phyloP scores from a whole-genome alignment of 2,797 vertebrate genomes.

The Falco concolor region DNA sequence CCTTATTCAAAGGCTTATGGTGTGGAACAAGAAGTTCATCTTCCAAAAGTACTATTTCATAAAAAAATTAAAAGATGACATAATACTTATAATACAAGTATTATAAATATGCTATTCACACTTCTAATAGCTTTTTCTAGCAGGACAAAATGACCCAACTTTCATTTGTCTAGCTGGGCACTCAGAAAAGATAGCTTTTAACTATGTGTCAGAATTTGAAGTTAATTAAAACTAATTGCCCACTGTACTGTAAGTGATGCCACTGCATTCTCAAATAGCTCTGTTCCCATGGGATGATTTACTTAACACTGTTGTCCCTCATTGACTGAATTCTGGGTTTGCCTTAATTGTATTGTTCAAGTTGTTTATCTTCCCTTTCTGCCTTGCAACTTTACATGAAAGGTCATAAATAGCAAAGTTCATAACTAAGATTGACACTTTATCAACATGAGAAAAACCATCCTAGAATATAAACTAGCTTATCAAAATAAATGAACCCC shows the following conservation, averaged over 20 bases:
- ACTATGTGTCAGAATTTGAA: constrained; percentile 62
- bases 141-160: constrained; percentile 7
- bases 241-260: constrained; percentile 43
- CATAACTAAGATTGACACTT: background rate
- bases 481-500: background rate
- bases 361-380: constrained; percentile 46
- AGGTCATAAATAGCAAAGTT: constrained; percentile 33
- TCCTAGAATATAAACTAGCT: background rate
- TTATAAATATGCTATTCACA: background rate
- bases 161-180: constrained; percentile 8
- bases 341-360: constrained; percentile 24
- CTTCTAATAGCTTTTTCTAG: constrained; percentile 22
- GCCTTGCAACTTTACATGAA: background rate
- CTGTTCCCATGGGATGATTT: constrained; percentile 32
- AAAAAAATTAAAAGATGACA: background rate
- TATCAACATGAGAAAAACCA: background rate
- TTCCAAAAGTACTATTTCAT: background rate
- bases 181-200: constrained; percentile 25
- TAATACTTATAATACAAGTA: background rate
- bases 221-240: constrained; percentile 71
- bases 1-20: background rate
- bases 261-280: constrained; percentile 42
- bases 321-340: constrained; percentile 8
- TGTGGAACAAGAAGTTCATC: background rate
- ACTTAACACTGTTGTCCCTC: background rate